Percentiles rank a stretch among this genome's conserved stretches.
Conservation (phyloP, 23 tunicate species). For the Styela clava region DNA sequence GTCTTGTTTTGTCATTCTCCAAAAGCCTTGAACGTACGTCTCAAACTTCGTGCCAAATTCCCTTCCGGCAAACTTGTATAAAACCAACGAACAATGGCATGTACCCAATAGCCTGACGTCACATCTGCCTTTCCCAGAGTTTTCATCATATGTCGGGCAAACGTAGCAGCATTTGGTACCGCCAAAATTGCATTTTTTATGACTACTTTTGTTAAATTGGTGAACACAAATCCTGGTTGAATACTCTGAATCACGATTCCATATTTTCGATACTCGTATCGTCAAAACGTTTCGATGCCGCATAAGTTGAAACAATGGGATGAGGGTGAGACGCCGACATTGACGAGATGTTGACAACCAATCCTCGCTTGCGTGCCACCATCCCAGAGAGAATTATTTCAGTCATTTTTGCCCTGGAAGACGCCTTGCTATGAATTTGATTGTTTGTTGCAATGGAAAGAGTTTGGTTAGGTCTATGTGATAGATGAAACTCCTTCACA, state of each 20-base stretch:
- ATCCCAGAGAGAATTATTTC: constrained; percentile 48
- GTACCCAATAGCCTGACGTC: constrained; percentile 34
- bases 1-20: too few relatives aligned
- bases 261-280: constrained; percentile 44
- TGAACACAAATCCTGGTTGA: constrained; percentile 51
- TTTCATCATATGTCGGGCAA: constrained; percentile 37
- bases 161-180: constrained; percentile 50
- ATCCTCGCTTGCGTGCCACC: constrained; percentile 38
- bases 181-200: constrained; percentile 15
- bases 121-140: constrained; percentile 41
- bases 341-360: constrained; percentile 66
- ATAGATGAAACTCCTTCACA: neutral
- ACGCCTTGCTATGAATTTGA: constrained; percentile 21
- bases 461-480: neutral
- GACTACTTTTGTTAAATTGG: constrained; percentile 51
- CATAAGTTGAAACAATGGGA: constrained; percentile 51
- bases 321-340: constrained; percentile 49
- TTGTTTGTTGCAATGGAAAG: neutral
- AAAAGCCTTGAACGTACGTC: neutral
- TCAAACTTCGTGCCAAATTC: neutral
- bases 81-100: neutral
- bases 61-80: neutral
- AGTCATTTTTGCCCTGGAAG: constrained; percentile 49
- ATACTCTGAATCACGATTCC: constrained; percentile 62
- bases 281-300: constrained; percentile 65